Base-by-base conservation (phyloP, 2,113 vertebrate species). In the Cnemophilus loriae region DNA sequence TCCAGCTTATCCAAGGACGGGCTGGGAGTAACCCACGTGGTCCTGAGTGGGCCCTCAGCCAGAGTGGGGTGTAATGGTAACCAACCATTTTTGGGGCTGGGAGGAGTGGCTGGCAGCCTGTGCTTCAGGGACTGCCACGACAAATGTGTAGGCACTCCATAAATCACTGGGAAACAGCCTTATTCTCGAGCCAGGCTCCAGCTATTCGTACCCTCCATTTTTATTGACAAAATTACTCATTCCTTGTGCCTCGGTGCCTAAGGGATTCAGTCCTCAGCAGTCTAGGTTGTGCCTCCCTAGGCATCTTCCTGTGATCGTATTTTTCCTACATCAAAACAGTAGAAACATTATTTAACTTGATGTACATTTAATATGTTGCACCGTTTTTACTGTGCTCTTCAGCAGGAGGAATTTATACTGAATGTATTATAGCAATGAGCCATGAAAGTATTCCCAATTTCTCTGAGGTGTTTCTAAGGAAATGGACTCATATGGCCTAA, bases 281-380 rank as follows among this genome's bases (percentile, higher is more conserved):
- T 26, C 11, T 4, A n/a, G 26, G 33, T 13, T 80, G 33, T 52
- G 56, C 79, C 24, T 80, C 57, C 15, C 53, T 32, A 27, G 30
- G 16, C 27, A 13, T 70, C 46, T 90, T 93, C 81, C 88, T 71
- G 49, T 14, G n/a, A 57, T 90, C 74, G 16, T 74, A 13, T 67
- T 84, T 90, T 49, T 68, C 65, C 60, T 46, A 47, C 64, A 95
- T 94, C 76, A 82, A 74, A 94, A 79, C 57, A 90, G 61, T 52
- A 84, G 57, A 84, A 92, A 90, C 42, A 35, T 89, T 86, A 37
- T 80, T 96, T 95, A 57, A 87, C 74, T 87, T 83, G 73, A 94
- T 91, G n/a, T 12, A 81, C 30, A 81, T 95, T 96, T 93, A 75
- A 90, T 93, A 71, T 2, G 10, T 73, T 85, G 42, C 18, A 64